Evolutionary conservation across 2,888 invertebrate species (phyloP).

Genomic region (Macaria liturata): DNA sequence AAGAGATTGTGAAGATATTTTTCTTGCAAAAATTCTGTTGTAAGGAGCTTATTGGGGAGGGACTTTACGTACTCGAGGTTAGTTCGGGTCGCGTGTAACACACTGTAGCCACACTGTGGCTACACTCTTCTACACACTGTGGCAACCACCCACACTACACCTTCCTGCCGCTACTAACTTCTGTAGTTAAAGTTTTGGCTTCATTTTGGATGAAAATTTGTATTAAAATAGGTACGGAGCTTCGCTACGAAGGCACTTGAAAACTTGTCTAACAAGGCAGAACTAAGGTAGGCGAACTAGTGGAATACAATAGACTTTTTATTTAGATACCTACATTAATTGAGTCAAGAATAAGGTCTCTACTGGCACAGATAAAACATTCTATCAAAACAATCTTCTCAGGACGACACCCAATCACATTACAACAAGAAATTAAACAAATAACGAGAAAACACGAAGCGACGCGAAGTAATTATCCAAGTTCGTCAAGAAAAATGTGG

Average conservation of each 20-base stretch:
- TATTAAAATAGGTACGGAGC: conserved; percentile 1
- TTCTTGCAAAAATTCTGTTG: conserved; percentile 28
- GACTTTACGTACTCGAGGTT: background rate
- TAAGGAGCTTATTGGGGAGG: conserved; percentile 16
- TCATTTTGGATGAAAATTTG: background rate
- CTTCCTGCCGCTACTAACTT: background rate
- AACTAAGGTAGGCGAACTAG: too few species aligned
- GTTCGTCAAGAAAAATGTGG: conserved; percentile 20
- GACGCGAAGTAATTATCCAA: conserved; percentile 14
- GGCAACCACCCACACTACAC: too few species aligned
- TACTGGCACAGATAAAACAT: background rate
- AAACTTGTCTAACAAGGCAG: too few species aligned
- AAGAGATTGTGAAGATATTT: conserved; percentile 32
- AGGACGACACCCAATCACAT: conserved; percentile 6
- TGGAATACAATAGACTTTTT: too few species aligned
- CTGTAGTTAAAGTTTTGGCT: background rate
- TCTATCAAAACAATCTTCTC: conserved; percentile 5
- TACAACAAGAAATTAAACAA: conserved; percentile 10
- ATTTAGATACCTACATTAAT: too few species aligned
- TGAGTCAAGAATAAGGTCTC: too few species aligned
- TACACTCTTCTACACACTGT: too few species aligned
- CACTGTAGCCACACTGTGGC: too few species aligned
- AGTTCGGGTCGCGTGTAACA: background rate
- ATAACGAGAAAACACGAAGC: conserved; percentile 13
- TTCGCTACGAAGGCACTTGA: background rate